Conservation (phyloP, 2,113 vertebrate species). For the Erpornis zantholeuca region DNA sequence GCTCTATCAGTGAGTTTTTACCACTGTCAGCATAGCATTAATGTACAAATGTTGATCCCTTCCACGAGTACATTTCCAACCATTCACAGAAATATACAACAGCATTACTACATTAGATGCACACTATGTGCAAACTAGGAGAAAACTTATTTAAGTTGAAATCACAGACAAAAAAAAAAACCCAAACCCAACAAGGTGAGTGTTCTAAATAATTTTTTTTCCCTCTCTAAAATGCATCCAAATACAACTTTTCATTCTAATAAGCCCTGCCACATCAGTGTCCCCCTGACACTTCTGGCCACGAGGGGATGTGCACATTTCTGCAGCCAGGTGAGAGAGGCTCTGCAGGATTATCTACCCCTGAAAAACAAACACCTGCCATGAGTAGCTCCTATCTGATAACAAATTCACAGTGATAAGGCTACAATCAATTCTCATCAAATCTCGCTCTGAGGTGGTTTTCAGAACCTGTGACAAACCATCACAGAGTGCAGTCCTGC, state of each 20-base stretch:
- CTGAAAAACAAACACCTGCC: slow-evolving; percentile 60
- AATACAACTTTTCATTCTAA: background rate
- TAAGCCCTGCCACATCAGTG: background rate
- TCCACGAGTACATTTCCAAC: background rate
- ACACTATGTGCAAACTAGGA: background rate
- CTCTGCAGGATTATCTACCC: slow-evolving; percentile 40
- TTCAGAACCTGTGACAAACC: background rate
- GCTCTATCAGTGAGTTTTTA: background rate
- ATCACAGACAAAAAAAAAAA: background rate
- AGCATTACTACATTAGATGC: background rate
- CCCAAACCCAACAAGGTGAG: accelerated
- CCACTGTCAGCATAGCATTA: background rate
- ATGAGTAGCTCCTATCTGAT: slow-evolving; percentile 5
- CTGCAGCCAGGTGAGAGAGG: background rate
- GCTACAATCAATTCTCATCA: slow-evolving; percentile 59
- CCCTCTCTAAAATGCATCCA: background rate
- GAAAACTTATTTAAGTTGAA: background rate
- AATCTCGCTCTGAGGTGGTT: slow-evolving; percentile 7
- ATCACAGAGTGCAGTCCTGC: background rate
- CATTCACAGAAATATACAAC: background rate
- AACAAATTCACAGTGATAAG: slow-evolving; percentile 24
- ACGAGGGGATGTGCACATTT: background rate
- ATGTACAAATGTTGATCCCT: background rate
- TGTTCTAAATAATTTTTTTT: background rate
- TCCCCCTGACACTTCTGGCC: background rate